Conservation (phyloP, 1,140 invertebrate genomes). For the Vanessa tameamea region DNA sequence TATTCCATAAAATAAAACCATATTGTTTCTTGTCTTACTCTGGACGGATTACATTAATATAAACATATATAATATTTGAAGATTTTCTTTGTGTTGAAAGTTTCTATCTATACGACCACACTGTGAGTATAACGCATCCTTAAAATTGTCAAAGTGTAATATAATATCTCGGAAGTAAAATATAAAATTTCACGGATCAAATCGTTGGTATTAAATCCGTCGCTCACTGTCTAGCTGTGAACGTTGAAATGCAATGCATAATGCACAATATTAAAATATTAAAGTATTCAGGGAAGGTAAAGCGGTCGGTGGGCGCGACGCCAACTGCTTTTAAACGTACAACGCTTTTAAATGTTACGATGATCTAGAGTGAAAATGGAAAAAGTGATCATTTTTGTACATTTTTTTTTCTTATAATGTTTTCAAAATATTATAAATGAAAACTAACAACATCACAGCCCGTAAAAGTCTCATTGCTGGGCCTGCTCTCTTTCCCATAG, state of each 20-base stretch:
- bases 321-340: slow-evolving; percentile 22
- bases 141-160: background rate
- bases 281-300: slow-evolving; percentile 48
- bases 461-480: too few species aligned
- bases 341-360: slow-evolving; percentile 4
- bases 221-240: slow-evolving; percentile 30
- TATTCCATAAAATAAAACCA: too few species aligned
- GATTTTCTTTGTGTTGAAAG: too few species aligned
- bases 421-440: background rate
- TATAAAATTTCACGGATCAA: slow-evolving; percentile 9
- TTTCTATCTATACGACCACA: background rate
- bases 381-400: slow-evolving; percentile 4
- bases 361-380: slow-evolving; percentile 1
- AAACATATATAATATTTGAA: too few species aligned
- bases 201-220: slow-evolving; percentile 21
- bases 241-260: slow-evolving; percentile 52
- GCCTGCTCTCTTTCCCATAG: background rate
- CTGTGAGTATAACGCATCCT: background rate
- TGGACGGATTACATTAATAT: too few species aligned
- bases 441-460: too few species aligned
- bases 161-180: background rate
- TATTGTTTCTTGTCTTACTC: too few species aligned
- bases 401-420: background rate
- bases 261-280: slow-evolving; percentile 61
- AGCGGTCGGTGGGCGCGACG: slow-evolving; percentile 16